Conservation (phyloP, 30 jellyfish, hydroid and myxozoan species). For the Mastigias papua region DNA sequence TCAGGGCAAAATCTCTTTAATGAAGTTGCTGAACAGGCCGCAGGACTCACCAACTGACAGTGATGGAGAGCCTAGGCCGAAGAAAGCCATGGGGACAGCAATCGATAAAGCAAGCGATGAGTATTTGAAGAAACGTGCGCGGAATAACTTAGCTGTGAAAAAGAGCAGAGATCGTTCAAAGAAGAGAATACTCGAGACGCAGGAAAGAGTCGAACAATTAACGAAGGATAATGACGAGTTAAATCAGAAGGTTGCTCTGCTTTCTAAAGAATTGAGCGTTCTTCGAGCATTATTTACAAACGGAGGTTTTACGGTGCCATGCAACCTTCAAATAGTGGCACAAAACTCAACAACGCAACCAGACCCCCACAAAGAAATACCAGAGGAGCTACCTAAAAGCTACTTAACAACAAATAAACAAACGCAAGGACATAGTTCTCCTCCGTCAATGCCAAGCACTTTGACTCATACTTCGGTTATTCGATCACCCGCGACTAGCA, state of each 20-base stretch:
- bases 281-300: slow-evolving; percentile 93
- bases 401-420: slow-evolving; percentile 1
- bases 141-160: slow-evolving; percentile 93
- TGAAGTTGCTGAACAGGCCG: slow-evolving; percentile 2
- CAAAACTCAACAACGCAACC: slow-evolving; percentile 48
- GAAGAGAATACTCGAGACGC: slow-evolving; percentile 88
- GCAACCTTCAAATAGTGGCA: slow-evolving; percentile 88
- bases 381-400: background rate
- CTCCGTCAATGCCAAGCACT: slow-evolving; percentile 11
- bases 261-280: slow-evolving; percentile 91
- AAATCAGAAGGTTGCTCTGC: slow-evolving; percentile 85
- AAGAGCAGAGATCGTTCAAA: slow-evolving; percentile 96
- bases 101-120: slow-evolving; percentile 78
- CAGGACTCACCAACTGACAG: slow-evolving; percentile 2
- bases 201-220: slow-evolving; percentile 93
- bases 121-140: slow-evolving; percentile 80
- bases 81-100: background rate
- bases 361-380: background rate
- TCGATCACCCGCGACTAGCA: slow-evolving; percentile 39
- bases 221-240: slow-evolving; percentile 91
- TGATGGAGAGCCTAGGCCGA: slow-evolving; percentile 10
- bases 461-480: slow-evolving; percentile 69
- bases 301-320: slow-evolving; percentile 97
- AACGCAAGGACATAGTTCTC: background rate
- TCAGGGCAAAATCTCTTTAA: slow-evolving; percentile 22